A percentile compares a stretch with the other conserved stretches of the same genome.
These are phyloP conservation scores for Diarsia rubi DNA, from an alignment of 2,888 invertebrate species.

Conservation along the genomic window DNA sequence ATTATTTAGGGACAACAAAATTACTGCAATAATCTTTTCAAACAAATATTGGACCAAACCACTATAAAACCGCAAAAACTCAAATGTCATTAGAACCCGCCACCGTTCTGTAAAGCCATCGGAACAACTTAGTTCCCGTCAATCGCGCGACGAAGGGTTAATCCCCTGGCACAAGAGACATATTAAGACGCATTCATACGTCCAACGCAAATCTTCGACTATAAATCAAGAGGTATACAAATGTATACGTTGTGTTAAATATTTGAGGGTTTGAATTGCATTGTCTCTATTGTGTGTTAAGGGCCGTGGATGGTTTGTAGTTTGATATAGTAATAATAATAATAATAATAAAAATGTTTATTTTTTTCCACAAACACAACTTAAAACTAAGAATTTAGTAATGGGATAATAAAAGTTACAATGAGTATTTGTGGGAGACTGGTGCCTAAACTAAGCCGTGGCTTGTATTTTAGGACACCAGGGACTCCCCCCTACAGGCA, in stretches of 20 bases:
- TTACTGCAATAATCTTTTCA: not conserved
- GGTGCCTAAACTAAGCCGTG: too few species aligned
- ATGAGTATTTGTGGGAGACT: too few species aligned
- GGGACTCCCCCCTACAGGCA: too few species aligned
- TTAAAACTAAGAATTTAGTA: too few species aligned
- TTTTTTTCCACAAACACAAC: too few species aligned
- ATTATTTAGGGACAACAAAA: not conserved
- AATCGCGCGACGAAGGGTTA: slow-evolving; percentile 68
- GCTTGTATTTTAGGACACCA: too few species aligned
- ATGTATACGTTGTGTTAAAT: slow-evolving; percentile 49
- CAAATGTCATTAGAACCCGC: slow-evolving; percentile 46
- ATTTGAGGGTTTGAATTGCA: slow-evolving; percentile 33
- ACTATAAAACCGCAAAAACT: slow-evolving; percentile 8
- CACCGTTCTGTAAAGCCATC: slow-evolving; percentile 51
- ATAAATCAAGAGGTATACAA: slow-evolving; percentile 62
- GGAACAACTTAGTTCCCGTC: slow-evolving; percentile 60
- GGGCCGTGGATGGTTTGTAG: not conserved
- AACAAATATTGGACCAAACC: not conserved
- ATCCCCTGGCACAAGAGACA: slow-evolving; percentile 64
- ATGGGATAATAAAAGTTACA: too few species aligned
- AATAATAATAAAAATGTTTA: too few species aligned
- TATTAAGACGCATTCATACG: slow-evolving; percentile 69
- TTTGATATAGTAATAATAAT: too few species aligned
- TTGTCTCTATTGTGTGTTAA: slow-evolving; percentile 14
- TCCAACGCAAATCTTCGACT: slow-evolving; percentile 62